Base-by-base conservation (phyloP, 92 coral and sea anemone species). In the Actinernus sp. region DNA sequence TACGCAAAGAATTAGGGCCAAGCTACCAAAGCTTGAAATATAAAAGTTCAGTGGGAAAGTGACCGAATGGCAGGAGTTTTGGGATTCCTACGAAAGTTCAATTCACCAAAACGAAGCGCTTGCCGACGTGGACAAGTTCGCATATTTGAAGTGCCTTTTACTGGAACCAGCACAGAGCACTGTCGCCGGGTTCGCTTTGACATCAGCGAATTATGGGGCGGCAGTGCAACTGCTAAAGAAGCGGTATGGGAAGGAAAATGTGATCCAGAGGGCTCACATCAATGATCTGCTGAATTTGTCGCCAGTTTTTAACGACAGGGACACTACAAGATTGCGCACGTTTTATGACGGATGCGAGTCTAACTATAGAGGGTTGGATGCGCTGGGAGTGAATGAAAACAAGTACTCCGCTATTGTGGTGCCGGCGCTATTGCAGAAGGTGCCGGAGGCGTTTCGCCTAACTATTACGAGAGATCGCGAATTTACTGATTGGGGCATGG, bases 401-500 rank as follows among this genome's bases (percentile, higher is more conserved):
- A 75, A 53, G 5, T 76, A 83, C 66, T 67, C 74, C 31, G 33
- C 43, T 10, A 54, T 83, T 43, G 84, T 76, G 24, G 84, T 83
- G 13, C 89, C 89, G 17, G 48, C 70, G 18, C 51, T 77, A 14
- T 55, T 82, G 52, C 63, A 73, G 41, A 75, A 68, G 59, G 29
- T 83, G 53, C 83, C 83, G 7, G 82, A 68, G 66, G 26, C 40
- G 38, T 57, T 79, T 54, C 54, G 79, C 0, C 54, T 79, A 58
- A 63, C 92, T 0, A 85, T 79, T n/a, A 79, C 87, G 22, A 79
- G 91, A 44, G 91, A 81, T 10, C 33, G 26, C 36, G 62, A 68
- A 26, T 61, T 76, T 48, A 18, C 47, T 13, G 59, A 47, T 32
- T 84, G 86, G 91, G 12, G 45, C 12, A 76, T 76, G 76, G 54